Evolutionary conservation across 2,113 vertebrate genomes (phyloP).

Genomic region (Actinemys pallida): DNA sequence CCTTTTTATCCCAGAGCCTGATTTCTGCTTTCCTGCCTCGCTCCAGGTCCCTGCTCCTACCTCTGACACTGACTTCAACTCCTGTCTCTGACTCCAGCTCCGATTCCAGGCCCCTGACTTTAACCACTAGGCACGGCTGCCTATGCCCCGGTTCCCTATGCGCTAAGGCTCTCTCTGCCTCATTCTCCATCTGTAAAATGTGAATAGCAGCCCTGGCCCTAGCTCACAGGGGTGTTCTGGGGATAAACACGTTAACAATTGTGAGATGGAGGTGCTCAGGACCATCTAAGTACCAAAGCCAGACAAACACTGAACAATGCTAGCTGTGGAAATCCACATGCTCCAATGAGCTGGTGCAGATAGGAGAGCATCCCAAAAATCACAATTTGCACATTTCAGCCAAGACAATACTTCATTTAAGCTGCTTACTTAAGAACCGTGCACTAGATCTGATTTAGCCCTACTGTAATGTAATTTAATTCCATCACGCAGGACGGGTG

Average conservation of each 20-base stretch:
- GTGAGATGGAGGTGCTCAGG: neutral
- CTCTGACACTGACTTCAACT: neutral
- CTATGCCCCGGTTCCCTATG: neutral
- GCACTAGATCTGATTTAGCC: neutral
- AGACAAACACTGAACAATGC: neutral
- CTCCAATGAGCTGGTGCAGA: neutral
- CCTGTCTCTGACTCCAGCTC: too few relatives aligned
- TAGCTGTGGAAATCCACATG: neutral
- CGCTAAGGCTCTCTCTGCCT: neutral
- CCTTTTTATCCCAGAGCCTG: neutral
- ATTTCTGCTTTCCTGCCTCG: neutral
- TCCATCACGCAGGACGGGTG: slow-evolving; percentile 17
- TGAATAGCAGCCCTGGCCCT: neutral
- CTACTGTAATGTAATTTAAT: slow-evolving; percentile 35
- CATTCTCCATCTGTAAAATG: neutral
- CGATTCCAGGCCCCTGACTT: neutral
- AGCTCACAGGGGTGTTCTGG: neutral
- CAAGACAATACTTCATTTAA: neutral
- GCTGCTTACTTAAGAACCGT: slow-evolving; percentile 16
- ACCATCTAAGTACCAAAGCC: neutral
- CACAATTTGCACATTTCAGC: neutral
- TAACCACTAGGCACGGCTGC: neutral
- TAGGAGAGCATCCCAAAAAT: neutral
- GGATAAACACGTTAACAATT: neutral
- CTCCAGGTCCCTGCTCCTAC: neutral